Evolutionary conservation across 1,140 invertebrate genomes (phyloP).

Genomic region (Ceratina japonica): DNA sequence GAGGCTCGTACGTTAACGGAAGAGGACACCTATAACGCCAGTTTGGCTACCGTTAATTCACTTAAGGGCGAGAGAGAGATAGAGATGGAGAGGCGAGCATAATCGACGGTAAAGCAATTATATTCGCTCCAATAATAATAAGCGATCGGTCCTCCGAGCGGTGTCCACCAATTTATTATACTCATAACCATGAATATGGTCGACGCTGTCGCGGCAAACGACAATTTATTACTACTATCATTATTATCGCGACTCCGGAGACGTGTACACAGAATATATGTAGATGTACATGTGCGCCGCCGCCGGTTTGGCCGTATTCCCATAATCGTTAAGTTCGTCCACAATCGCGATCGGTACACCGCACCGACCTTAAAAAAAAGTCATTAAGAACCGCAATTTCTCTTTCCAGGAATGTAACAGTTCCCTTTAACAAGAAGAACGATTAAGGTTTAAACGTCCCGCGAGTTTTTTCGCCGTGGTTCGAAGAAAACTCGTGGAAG

Average conservation of each 20-base stretch:
- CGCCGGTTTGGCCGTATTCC: conserved; percentile 37
- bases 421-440: neutral
- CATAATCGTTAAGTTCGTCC: conserved; percentile 26
- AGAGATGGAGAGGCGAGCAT: conserved; percentile 21
- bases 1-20: too few relatives aligned
- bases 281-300: neutral
- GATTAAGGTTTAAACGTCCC: neutral
- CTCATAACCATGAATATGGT: conserved; percentile 50
- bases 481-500: neutral
- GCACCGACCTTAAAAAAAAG: neutral
- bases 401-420: neutral
- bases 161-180: conserved; percentile 56
- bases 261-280: conserved; percentile 4
- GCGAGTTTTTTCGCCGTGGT: neutral
- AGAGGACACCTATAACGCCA: neutral
- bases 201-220: conserved; percentile 45
- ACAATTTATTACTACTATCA: conserved; percentile 54
- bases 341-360: conserved; percentile 2
- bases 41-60: conserved; percentile 37
- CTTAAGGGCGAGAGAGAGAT: conserved; percentile 27
- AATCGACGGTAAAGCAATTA: conserved; percentile 33
- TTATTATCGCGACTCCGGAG: conserved; percentile 49
- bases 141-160: conserved; percentile 49
- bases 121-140: conserved; percentile 52
- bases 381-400: neutral